Conservation (phyloP, 2,888 invertebrate genomes). For the Amphimallon solstitiale region DNA sequence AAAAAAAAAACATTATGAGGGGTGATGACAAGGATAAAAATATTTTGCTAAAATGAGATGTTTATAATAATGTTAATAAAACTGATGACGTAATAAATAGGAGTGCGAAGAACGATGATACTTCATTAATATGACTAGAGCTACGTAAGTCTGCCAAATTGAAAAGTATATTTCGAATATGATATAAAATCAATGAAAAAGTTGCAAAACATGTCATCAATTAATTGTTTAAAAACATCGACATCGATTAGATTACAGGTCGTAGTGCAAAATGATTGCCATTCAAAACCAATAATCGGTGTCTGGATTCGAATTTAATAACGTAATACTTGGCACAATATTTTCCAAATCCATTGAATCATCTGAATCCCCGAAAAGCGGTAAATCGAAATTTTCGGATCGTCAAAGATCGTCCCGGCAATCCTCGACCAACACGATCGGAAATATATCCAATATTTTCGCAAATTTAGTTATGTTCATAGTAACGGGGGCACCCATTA, state of each 20-base stretch:
- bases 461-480: constrained; percentile 66
- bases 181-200: no score
- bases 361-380: constrained; percentile 13
- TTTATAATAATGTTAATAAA: no score
- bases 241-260: no score
- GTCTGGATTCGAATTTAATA: constrained; percentile 7
- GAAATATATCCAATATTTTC: constrained; percentile 66
- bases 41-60: no score
- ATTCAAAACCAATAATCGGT: constrained; percentile 31
- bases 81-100: no score
- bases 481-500: constrained; percentile 65
- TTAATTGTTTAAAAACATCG: no score
- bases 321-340: constrained; percentile 31
- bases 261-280: background rate
- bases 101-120: no score
- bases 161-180: constrained; percentile 49
- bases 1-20: no score
- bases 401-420: constrained; percentile 41
- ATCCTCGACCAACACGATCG: constrained; percentile 64
- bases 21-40: no score
- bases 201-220: no score
- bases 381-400: constrained; percentile 28
- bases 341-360: constrained; percentile 27
- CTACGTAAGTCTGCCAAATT: constrained; percentile 51
- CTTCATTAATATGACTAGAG: constrained; percentile 46